These are phyloP conservation scores for Philypnodon macrostomus DNA, from an alignment of 2,797 vertebrate genomes.

Conservation along the genomic window DNA sequence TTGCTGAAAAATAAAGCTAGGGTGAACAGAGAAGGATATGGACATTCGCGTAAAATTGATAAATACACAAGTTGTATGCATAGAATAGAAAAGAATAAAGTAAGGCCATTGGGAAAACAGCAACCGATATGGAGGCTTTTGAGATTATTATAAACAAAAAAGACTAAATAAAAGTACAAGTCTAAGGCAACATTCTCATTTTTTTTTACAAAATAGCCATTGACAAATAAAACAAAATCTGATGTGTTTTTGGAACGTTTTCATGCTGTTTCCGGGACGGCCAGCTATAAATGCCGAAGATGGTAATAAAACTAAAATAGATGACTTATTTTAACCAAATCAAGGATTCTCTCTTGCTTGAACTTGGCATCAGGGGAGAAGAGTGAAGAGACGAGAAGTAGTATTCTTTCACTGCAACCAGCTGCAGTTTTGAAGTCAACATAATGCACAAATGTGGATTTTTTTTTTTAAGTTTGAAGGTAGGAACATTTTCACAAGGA, in stretches of 20 bases:
- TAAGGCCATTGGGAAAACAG: constrained; percentile 77
- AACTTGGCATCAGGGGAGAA: constrained; percentile 34
- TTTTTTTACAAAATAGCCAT: constrained; percentile 64
- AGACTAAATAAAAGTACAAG: constrained; percentile 59
- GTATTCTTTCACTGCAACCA: constrained; percentile 64
- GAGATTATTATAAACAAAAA: constrained; percentile 61
- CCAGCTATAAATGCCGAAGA: constrained; percentile 49
- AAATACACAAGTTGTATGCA: constrained; percentile 76
- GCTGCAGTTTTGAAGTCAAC: constrained; percentile 67
- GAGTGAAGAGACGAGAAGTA: constrained; percentile 31
- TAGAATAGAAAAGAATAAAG: constrained; percentile 76
- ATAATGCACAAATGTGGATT: constrained; percentile 45
- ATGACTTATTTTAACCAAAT: constrained; percentile 39
- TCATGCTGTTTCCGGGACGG: constrained; percentile 55
- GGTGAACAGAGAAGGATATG: constrained; percentile 45
- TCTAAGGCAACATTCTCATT: constrained; percentile 75
- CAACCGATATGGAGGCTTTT: constrained; percentile 62
- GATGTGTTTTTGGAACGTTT: constrained; percentile 22
- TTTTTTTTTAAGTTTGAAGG: constrained; percentile 34
- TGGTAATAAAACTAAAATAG: constrained; percentile 44
- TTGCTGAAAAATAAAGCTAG: constrained; percentile 59
- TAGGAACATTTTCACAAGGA: constrained; percentile 30
- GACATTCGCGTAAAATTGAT: constrained; percentile 61
- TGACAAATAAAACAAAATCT: constrained; percentile 40
- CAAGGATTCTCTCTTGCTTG: constrained; percentile 39